Conservation (phyloP, 2,888 invertebrate species). For the Drosophila borborema region DNA sequence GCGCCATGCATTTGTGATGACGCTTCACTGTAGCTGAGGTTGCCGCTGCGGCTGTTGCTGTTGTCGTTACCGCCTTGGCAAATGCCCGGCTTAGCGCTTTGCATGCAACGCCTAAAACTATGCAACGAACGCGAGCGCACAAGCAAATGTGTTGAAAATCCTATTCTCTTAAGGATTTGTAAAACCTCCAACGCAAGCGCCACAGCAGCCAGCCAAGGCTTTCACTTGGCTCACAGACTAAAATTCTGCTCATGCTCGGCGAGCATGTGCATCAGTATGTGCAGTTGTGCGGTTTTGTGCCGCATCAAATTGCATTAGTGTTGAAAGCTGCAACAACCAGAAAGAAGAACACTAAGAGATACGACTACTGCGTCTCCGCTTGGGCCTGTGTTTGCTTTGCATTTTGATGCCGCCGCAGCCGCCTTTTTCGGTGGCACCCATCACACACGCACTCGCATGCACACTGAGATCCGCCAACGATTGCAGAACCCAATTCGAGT, state of each 20-base stretch:
- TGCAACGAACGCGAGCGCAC: conserved; percentile 53
- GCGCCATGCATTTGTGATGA: conserved; percentile 47
- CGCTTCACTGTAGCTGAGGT: not conserved
- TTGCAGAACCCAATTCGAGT: conserved; percentile 38
- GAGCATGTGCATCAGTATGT: conserved; percentile 27
- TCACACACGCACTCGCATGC: not conserved
- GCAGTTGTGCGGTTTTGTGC: conserved; percentile 68
- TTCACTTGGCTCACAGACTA: conserved; percentile 25
- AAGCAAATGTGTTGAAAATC: conserved; percentile 71
- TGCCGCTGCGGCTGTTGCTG: not conserved
- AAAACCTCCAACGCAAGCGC: conserved; percentile 30
- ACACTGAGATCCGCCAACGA: conserved; percentile 9
- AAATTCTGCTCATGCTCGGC: conserved; percentile 17
- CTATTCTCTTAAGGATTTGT: conserved; percentile 70
- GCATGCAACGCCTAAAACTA: conserved; percentile 73
- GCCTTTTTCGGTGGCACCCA: conserved; percentile 25
- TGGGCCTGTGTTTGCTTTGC: conserved; percentile 70
- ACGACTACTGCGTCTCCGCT: conserved; percentile 9
- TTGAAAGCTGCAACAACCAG: conserved; percentile 62
- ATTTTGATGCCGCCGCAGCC: conserved; percentile 65
- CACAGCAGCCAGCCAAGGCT: conserved; percentile 21
- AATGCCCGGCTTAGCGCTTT: conserved; percentile 50
- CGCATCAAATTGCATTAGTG: conserved; percentile 79
- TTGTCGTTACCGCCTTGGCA: conserved; percentile 24
- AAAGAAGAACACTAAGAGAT: conserved; percentile 40